Percentiles rank a stretch among this genome's conserved stretches.
phyloP scores from a whole-genome alignment of 2,888 invertebrate species.

The Melieria crassipennis region DNA sequence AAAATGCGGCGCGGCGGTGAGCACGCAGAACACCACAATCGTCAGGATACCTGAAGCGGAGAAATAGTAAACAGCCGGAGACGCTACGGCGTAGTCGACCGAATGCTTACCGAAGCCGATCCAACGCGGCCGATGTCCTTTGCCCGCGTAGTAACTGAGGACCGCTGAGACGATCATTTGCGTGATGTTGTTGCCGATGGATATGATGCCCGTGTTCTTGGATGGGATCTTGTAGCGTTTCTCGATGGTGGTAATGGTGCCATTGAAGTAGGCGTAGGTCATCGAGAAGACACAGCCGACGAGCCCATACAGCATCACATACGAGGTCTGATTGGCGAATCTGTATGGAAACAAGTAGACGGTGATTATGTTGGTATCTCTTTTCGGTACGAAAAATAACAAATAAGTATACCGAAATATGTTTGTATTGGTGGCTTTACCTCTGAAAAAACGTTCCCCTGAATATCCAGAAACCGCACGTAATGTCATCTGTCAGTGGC shows the following conservation, averaged over 20 bases:
- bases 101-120: conserved; percentile 68
- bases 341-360: conserved; percentile 42
- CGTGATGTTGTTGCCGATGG: conserved; percentile 78
- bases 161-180: conserved; percentile 73
- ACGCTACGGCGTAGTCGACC: neutral
- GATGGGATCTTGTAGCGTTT: conserved; percentile 78
- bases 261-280: conserved; percentile 75
- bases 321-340: conserved; percentile 62
- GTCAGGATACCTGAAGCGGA: conserved; percentile 66
- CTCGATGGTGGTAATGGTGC: conserved; percentile 77
- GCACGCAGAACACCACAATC: conserved; percentile 72
- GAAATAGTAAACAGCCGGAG: neutral
- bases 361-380: no score
- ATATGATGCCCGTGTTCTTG: conserved; percentile 74
- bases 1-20: conserved; percentile 74
- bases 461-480: conserved; percentile 72
- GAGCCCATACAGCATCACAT: conserved; percentile 72
- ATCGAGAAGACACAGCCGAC: conserved; percentile 75
- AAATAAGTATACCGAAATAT: neutral
- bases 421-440: conserved; percentile 46
- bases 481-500: conserved; percentile 70
- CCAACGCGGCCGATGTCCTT: conserved; percentile 77
- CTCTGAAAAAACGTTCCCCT: conserved; percentile 70
- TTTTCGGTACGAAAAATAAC: neutral
- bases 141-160: conserved; percentile 75